A percentile compares a stretch with the other conserved stretches of the same genome.
Conservation (phyloP, 2,797 vertebrate genomes). For the Pogoniulus pusillus region DNA sequence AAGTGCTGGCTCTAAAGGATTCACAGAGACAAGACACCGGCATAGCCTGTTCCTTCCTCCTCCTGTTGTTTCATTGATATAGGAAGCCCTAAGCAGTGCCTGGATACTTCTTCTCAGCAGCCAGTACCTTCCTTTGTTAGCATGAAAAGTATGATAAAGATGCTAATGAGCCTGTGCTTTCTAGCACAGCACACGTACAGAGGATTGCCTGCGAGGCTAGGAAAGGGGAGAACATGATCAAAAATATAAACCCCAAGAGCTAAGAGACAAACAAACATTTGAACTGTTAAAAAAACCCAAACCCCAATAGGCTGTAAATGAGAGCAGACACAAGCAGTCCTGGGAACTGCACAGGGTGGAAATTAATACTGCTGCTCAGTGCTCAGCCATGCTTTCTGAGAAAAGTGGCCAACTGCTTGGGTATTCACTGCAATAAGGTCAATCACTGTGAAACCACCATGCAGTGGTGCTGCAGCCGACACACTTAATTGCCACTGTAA, state of each 20-base stretch:
- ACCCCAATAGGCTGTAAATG: not conserved
- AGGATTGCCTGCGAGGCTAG: slow-evolving; percentile 46
- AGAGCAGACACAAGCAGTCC: not conserved
- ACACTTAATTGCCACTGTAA: slow-evolving; percentile 39
- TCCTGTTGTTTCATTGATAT: slow-evolving; percentile 35
- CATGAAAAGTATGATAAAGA: slow-evolving; percentile 20
- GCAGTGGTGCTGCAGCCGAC: not conserved
- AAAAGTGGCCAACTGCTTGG: not conserved
- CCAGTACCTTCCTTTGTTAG: slow-evolving; percentile 42
- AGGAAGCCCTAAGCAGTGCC: slow-evolving; percentile 54
- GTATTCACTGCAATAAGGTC: not conserved
- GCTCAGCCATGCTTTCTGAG: not conserved
- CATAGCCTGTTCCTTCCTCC: slow-evolving; percentile 27
- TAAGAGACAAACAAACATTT: slow-evolving; percentile 56
- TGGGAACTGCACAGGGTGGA: not conserved
- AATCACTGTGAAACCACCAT: slow-evolving; percentile 7
- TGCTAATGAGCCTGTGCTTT: slow-evolving; percentile 51
- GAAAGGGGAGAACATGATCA: slow-evolving; percentile 42
- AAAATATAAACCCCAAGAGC: slow-evolving; percentile 42
- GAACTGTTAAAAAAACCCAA: slow-evolving; percentile 11
- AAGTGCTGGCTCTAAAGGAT: slow-evolving; percentile 48
- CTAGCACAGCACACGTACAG: slow-evolving; percentile 5
- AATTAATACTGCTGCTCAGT: not conserved
- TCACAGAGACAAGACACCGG: slow-evolving; percentile 14
- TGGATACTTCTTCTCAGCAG: slow-evolving; percentile 8